Percentiles rank a stretch among this genome's conserved stretches.
Conservation (phyloP, 2,113 vertebrate genomes). For the Noctilio leporinus region DNA sequence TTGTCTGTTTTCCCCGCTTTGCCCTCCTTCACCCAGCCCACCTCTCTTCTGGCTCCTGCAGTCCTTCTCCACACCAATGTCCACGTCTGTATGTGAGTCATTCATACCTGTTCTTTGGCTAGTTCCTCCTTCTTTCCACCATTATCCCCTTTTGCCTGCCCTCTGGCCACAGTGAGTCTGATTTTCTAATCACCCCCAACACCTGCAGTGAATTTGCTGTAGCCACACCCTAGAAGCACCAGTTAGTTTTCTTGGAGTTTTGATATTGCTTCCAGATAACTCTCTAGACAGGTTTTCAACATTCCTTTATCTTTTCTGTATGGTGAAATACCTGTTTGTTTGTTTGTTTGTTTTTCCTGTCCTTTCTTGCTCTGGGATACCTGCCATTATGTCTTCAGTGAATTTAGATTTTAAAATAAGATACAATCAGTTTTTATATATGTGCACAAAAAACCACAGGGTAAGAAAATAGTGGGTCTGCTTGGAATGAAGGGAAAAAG, state of each 20-base stretch:
- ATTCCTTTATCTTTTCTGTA: not conserved
- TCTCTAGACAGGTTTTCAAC: not conserved
- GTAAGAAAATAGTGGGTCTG: not conserved
- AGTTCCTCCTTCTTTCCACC: no score
- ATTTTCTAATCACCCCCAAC: not conserved
- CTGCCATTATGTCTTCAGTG: not conserved
- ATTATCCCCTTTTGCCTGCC: no score
- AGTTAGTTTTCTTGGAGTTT: not conserved
- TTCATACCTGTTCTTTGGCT: no score
- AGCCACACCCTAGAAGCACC: no score
- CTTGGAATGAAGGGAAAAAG: not conserved
- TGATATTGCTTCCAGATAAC: not conserved
- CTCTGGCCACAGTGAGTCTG: no score
- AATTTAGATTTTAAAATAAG: not conserved
- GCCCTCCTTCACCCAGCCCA: no score
- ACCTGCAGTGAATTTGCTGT: not conserved
- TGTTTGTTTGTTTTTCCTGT: not conserved
- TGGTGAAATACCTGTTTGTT: no score
- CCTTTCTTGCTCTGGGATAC: not conserved
- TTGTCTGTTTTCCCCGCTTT: no score
- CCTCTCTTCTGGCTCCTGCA: no score
- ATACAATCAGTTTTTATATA: not conserved
- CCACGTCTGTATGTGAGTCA: no score
- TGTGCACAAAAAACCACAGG: not conserved
- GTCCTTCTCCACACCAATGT: no score